Base-by-base conservation (phyloP, 2,888 invertebrate genomes). In the Caenorhabditis sp. region DNA sequence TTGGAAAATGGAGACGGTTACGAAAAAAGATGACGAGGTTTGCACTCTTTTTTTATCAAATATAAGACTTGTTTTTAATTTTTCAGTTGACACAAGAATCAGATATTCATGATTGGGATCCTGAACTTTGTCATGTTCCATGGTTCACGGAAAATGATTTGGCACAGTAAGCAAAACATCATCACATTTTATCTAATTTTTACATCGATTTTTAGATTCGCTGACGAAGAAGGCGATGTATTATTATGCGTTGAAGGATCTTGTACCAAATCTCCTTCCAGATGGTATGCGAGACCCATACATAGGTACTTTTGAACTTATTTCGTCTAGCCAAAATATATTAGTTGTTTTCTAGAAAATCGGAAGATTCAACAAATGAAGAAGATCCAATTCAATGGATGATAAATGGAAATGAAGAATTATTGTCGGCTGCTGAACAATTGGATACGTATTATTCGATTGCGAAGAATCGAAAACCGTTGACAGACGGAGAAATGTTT, bases 231-330 rank as follows among this genome's bases (percentile, higher is more conserved):
- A 14, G 14, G 43, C 5, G 27, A 58, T 37, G 63, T 76, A 6
- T 62, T 72, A 66, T 23, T 78, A n/a, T 49, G 54, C 14, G 68
- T 79, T 14, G 79, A 79, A 57, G 77, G 79, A 31, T 51, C n/a
- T 12, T 66, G 62, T 49, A 75, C 79, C 5, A 66, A 75, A 53
- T 74, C 69, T 31, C 77, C 79, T 14, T 79, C 58, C 53, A 75
- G 77, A 62, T 77, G 69, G 73, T 79, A 77, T 36, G 79, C 75
- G 0, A 55, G 79, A 19, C 77, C 77, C 12, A 75, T 79, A 58
- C 62, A 14, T 24, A 69, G 27, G 55, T 55, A 12, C n/a, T n/a
- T n/a, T 6, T 4, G 12, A 23, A 12, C 5, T 6, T 6, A 53
- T 21, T 21, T 19, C 6, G 17, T 19, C 2, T 4, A 53, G 21